Evolutionary conservation across 2,888 invertebrate species (phyloP).

Genomic region (Trachelus troglodyta): DNA sequence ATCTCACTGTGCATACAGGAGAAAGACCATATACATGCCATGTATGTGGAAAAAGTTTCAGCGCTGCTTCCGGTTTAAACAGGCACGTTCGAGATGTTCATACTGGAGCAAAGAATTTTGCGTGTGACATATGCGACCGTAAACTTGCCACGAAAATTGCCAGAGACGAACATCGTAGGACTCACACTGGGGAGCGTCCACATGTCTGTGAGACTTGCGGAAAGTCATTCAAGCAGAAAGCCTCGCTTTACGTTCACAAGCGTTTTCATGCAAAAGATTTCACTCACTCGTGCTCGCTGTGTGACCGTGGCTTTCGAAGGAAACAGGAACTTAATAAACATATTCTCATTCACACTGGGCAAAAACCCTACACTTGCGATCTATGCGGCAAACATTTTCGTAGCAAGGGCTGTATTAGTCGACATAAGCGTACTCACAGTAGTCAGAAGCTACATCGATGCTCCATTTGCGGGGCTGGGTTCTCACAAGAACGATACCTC

Average conservation of each 20-base stretch:
- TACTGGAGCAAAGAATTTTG: constrained; percentile 44
- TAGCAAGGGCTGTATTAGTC: constrained; percentile 66
- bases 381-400: constrained; percentile 68
- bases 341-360: constrained; percentile 63
- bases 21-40: constrained; percentile 50
- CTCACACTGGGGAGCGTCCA: constrained; percentile 53
- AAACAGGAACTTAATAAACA: constrained; percentile 67
- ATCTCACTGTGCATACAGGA: constrained; percentile 46
- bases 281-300: constrained; percentile 43
- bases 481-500: constrained; percentile 68
- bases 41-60: constrained; percentile 56
- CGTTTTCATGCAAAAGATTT: constrained; percentile 37
- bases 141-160: constrained; percentile 47
- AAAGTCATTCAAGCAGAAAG: constrained; percentile 65
- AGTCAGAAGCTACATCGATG: constrained; percentile 62
- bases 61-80: constrained; percentile 48
- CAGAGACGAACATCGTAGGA: constrained; percentile 53
- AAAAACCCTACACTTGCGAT: constrained; percentile 64
- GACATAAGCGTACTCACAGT: constrained; percentile 69
- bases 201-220: constrained; percentile 66
- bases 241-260: constrained; percentile 66
- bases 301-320: constrained; percentile 65
- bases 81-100: constrained; percentile 56
- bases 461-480: constrained; percentile 62
- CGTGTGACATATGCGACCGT: constrained; percentile 53